Evolutionary conservation across 2,113 vertebrate genomes (phyloP).

Genomic region (Notothenia rossii): DNA sequence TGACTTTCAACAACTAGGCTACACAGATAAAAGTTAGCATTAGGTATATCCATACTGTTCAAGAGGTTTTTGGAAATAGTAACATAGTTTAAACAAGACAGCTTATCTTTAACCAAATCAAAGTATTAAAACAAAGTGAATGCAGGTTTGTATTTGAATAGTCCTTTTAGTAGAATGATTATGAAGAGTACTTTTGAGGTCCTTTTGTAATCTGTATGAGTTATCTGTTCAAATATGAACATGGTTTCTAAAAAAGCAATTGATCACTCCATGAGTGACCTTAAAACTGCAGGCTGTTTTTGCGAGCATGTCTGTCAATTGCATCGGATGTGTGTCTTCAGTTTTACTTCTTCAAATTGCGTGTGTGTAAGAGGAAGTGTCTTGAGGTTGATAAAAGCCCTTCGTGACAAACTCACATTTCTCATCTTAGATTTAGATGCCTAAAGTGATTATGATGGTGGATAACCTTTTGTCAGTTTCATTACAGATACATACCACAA

Average conservation of each 20-base stretch:
- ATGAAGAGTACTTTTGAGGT: too few species aligned
- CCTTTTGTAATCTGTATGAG: too few species aligned
- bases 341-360: constrained; percentile 39
- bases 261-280: neutral
- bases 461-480: fast-evolving
- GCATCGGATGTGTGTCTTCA: fast-evolving
- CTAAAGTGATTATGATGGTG: neutral
- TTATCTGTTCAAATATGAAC: neutral
- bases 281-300: neutral
- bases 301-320: neutral
- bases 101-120: too few species aligned
- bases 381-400: neutral
- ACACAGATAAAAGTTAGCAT: too few species aligned
- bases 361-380: constrained; percentile 33
- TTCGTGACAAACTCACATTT: neutral
- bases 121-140: too few species aligned
- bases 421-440: too few species aligned
- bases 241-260: neutral
- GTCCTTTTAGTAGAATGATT: too few species aligned
- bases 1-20: too few species aligned
- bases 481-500: fast-evolving
- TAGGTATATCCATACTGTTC: too few species aligned
- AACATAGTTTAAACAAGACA: too few species aligned
- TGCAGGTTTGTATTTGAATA: too few species aligned
- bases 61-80: too few species aligned